Evolutionary conservation across 1,140 invertebrate genomes (phyloP), one percentile per base, ranked within the genome.

Genomic region (Rhopalosiphum padi): DNA sequence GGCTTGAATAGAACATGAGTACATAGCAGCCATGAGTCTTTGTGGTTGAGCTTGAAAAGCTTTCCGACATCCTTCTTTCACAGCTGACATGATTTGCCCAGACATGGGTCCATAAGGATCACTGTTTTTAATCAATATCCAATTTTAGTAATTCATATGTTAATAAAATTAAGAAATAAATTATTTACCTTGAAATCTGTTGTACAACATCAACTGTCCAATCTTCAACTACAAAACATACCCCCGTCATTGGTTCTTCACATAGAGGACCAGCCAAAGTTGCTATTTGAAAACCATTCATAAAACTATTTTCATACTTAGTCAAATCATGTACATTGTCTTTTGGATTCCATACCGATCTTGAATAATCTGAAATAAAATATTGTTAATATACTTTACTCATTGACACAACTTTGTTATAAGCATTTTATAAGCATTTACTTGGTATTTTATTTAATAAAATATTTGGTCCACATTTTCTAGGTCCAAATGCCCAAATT

Each of bases 1-100:
- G 23, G 98, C 98, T 94, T 98, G 97, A 94, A 99, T 98, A 94
- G 97, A 97, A 95, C 99, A 99, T 60, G 97, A 98, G 95, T 99
- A 99, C 98, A 99, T 99, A 1, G 99, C 99, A 23, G 98, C 98
- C 96, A 99, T 98, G 8, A 99, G 95, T 93, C 99, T 96, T 95
- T 99, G 98, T 11, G 98, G 97, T 95, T 98, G 98, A 55, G 97
- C 96, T 95, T 98, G 98, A 94, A 99, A 98, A 1, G 98, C 97
- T 95, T 97, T 97, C 85, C 97, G 96, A 95, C 99, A 99, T 7
- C 97, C 97, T 94, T 99, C 98, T 95, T 98, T 99, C 41, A 98
- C 97, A 35, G 97, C 96, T 37, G 98, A 99, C 96, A 99, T 98
- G 85, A 99, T 97, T 96, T 99, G 98, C 93, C 99, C 99, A 86